Evolutionary conservation across 2,113 vertebrate genomes (phyloP), one percentile per base, ranked within the genome.

Genomic region (Tetrao urogallus): DNA sequence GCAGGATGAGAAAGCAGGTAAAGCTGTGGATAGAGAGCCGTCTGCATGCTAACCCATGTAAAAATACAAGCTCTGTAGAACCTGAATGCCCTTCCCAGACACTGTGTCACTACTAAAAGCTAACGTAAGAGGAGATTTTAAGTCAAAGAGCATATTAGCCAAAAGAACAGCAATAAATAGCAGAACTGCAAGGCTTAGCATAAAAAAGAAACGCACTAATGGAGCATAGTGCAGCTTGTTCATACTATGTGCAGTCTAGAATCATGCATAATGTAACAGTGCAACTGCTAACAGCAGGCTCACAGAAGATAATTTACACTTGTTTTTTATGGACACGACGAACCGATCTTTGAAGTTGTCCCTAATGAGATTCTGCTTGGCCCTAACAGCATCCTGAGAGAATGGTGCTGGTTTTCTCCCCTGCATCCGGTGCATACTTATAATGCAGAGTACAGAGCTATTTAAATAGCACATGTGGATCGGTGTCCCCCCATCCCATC

Each of bases 251-350:
- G 96, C 96, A 96, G 95, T 22, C 97, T 93, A 65, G 91, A 94
- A 95, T 97, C 97, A 98, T 98, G 97, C 97, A 98, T 98, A 98
- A 98, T 98, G 97, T 97, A 98, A 95, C 94, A 97, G 93, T 47
- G 85, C 89, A 86, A 98, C 97, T 97, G 97, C 97, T 97, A 98
- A 97, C 97, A 98, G 98, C 97, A 98, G 97, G 97, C 97, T 94
- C 94, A 77, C 96, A 98, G 96, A 97, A 98, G 98, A 98, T 98
- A 98, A 98, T 98, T 98, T 98, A 98, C 98, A 97, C 97, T 98
- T 98, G 96, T 97, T 98, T 54, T 98, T 98, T 97, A 98, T 97
- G 98, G 98, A 98, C 98, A 97, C 75, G 95, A 97, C 94, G 97
- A 97, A 95, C 97, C 95, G 97, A 97, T 98, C 98, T 98, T 98